Base-by-base conservation (phyloP, 2,797 vertebrate genomes). In the Pygocentrus nattereri region DNA sequence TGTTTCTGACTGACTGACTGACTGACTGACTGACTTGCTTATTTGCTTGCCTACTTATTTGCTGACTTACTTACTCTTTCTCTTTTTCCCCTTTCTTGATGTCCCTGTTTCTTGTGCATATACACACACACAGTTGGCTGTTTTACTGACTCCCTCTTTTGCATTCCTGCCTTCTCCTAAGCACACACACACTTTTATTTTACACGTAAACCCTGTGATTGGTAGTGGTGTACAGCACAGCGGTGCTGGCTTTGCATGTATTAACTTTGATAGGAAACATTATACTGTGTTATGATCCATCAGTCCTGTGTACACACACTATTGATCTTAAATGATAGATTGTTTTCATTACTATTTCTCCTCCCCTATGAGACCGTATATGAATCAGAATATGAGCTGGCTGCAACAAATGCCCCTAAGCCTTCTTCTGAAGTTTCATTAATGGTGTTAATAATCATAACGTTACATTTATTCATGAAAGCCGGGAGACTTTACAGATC, bases 301-400 rank as follows among this genome's bases (percentile, higher is more conserved):
- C 86, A 87, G 76, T 84, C 75, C 74, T 50, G 77, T 71, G 72
- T 74, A 67, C 58, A 64, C 23, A n/a, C 73, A n/a, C 47, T 68
- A 85, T 87, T 74, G 76, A 85, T 87, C 86, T 85, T 82, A 74
- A 78, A 74, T 85, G 86, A 87, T 85, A 85, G 78, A 87, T 85
- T 78, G 77, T 85, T 85, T 87, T 87, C 86, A 85, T 87, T 87
- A 85, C 84, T 74, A 50, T 75, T 68, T 84, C 72, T 76, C 73
- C 78, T 85, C 83, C 47, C 82, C 82, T 82, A 59, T 65, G 76
- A 82, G 82, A 69, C 82, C 18, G 59, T 77, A 30, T 85, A 80
- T 79, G 62, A 83, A 78, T 81, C 75, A 74, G 81, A 58, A 79
- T 82, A 69, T 38, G 70, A 76, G 79, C 82, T 80, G 76, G 59